These are phyloP conservation scores for Buceros bicornis DNA, from an alignment of 2,797 vertebrate genomes.

Conservation along the genomic window DNA sequence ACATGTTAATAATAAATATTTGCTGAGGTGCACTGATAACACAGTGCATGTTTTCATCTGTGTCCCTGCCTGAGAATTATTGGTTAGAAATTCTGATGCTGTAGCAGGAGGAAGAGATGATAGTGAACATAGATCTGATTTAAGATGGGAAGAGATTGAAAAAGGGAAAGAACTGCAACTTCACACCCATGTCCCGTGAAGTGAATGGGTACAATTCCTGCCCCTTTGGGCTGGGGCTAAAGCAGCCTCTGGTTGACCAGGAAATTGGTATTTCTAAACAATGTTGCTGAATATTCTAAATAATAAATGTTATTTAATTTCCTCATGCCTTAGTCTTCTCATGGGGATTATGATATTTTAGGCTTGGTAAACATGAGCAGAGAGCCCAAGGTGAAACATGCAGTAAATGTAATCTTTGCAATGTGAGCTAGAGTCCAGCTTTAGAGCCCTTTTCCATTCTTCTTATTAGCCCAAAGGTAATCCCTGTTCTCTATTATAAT, in stretches of 20 bases:
- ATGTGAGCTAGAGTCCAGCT: not conserved
- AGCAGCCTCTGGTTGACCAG: not conserved
- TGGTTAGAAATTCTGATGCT: not conserved
- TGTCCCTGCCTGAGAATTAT: not conserved
- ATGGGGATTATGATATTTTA: slow-evolving; percentile 36
- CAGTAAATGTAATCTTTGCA: slow-evolving; percentile 49
- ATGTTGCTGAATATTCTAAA: not conserved
- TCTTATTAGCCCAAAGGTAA: slow-evolving; percentile 43
- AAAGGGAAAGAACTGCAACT: not conserved
- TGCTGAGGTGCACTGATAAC: not conserved
- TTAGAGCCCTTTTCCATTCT: not conserved
- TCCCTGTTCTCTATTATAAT: slow-evolving; percentile 6
- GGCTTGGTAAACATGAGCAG: slow-evolving; percentile 21
- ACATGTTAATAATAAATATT: not conserved
- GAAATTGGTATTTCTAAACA: not conserved
- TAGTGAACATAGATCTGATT: not conserved
- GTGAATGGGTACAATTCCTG: not conserved
- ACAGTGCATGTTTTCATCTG: not conserved
- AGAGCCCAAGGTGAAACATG: slow-evolving; percentile 36
- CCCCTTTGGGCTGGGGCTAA: not conserved
- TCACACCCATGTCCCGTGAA: not conserved
- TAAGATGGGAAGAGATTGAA: not conserved
- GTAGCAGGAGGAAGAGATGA: not conserved
- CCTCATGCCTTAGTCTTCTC: not conserved
- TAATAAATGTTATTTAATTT: slow-evolving; percentile 47